Percentiles rank a stretch among this genome's conserved stretches.
Conservation (phyloP, 2,797 vertebrate genomes). For the Anabacerthia variegaticeps region DNA sequence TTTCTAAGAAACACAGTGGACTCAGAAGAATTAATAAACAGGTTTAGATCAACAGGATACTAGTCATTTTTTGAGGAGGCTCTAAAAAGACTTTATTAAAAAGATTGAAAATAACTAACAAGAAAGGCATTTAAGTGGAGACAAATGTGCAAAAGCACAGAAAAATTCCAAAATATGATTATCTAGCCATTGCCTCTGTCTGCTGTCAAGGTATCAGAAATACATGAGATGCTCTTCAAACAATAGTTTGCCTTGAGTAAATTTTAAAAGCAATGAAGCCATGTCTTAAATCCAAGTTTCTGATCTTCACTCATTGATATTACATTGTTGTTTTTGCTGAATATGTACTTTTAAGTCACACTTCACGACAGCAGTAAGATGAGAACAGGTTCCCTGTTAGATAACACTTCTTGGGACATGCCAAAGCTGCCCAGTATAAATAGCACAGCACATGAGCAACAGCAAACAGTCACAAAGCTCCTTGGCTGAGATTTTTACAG, state of each 20-base stretch:
- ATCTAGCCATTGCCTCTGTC: background rate
- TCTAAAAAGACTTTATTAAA: background rate
- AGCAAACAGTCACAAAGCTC: conserved; percentile 39
- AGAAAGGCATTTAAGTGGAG: background rate
- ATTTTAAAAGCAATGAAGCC: background rate
- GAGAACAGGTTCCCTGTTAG: background rate
- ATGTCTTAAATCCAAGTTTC: background rate
- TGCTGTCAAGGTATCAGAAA: background rate
- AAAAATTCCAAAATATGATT: background rate
- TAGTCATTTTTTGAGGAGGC: background rate
- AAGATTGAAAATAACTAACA: background rate
- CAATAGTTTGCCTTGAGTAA: background rate
- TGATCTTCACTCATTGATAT: background rate
- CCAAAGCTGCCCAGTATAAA: conserved; percentile 37
- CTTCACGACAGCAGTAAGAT: background rate
- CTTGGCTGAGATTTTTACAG: conserved; percentile 36
- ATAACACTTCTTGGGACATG: conserved; percentile 7
- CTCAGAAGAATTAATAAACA: background rate
- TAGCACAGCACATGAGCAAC: background rate
- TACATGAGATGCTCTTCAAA: background rate
- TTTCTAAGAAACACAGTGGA: conserved; percentile 12
- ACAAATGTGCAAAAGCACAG: background rate
- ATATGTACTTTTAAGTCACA: background rate
- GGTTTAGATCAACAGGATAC: background rate
- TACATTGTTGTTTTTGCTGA: background rate